Conservation (phyloP, 2,797 vertebrate species). For the Smutsia temminckii region DNA sequence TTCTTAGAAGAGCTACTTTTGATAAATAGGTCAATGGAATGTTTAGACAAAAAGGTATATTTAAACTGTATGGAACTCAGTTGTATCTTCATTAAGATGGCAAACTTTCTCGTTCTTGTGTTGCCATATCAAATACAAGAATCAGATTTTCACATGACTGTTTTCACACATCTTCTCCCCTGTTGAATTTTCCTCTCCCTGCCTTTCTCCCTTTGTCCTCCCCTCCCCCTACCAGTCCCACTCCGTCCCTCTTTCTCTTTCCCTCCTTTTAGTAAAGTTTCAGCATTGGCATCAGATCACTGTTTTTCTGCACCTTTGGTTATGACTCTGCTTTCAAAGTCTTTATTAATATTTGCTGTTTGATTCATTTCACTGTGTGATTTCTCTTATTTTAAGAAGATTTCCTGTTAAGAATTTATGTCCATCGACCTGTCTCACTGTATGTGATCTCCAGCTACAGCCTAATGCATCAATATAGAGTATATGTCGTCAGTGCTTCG, state of each 20-base stretch:
- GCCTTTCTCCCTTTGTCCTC: neutral
- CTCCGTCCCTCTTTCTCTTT: neutral
- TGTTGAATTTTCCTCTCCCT: neutral
- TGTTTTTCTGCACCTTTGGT: neutral
- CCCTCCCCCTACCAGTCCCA: fast-evolving
- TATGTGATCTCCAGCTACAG: neutral
- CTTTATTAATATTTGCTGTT: neutral
- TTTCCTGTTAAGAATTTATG: neutral
- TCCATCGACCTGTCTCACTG: neutral
- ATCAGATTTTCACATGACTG: neutral
- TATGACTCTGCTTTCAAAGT: neutral
- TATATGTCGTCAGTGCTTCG: neutral
- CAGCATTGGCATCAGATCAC: neutral
- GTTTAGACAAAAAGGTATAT: neutral
- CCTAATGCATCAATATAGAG: neutral
- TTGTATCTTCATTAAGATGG: neutral
- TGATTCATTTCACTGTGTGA: neutral
- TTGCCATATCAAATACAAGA: neutral
- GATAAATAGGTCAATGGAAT: neutral
- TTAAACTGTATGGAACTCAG: neutral
- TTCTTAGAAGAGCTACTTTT: slow-evolving; percentile 32
- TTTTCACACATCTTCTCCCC: neutral
- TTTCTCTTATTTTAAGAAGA: neutral
- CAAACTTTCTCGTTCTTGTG: neutral
- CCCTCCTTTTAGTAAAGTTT: neutral